Base-by-base conservation (phyloP, 2,797 vertebrate genomes). In the Epinephelus coioides region DNA sequence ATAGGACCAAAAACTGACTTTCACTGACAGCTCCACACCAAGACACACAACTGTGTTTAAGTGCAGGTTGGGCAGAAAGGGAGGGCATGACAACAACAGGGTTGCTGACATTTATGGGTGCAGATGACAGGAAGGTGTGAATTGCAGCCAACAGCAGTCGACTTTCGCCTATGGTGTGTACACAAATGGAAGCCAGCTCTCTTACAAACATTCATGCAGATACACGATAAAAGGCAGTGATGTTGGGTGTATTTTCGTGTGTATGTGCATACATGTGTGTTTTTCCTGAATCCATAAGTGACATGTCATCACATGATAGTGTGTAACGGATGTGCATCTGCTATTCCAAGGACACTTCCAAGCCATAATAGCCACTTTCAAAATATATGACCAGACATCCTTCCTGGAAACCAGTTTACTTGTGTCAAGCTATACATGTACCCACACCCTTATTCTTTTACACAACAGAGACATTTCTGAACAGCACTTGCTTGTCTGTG, bases 51-150 rank as follows among this genome's bases (percentile, higher is more conserved):
- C 61, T 75, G 47, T 27, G 51, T 4, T 50, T 27, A 78, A 60
- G 49, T 69, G 71, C 44, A 70, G 55, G 78, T 5, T 57, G 44
- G 50, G 47, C 40, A 44, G 43, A 84, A 75, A 47, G 64, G 56
- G 70, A 69, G 47, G 51, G 61, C 64, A 71, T 13, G 56, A 73
- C 21, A 3, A 82, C 67, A 69, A 65, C 60, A 49, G 71, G 82
- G 78, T 83, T 49, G 15, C 80, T 82, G 92, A 81, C 80, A 82
- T 79, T 89, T 77, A 73, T 67, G 78, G 73, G 65, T 79, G 51
- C 67, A 69, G 76, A 68, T 54, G 76, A 77, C 79, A 81, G 69
- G 49, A 74, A 84, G 84, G 86, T 87, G 87, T 87, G 80, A 93
- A 93, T 92, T 84, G 89, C 65, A 71, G 38, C 65, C 46, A n/a